Base-by-base conservation (phyloP, 2,888 invertebrate species). In the Drosophila parthenogenetica region DNA sequence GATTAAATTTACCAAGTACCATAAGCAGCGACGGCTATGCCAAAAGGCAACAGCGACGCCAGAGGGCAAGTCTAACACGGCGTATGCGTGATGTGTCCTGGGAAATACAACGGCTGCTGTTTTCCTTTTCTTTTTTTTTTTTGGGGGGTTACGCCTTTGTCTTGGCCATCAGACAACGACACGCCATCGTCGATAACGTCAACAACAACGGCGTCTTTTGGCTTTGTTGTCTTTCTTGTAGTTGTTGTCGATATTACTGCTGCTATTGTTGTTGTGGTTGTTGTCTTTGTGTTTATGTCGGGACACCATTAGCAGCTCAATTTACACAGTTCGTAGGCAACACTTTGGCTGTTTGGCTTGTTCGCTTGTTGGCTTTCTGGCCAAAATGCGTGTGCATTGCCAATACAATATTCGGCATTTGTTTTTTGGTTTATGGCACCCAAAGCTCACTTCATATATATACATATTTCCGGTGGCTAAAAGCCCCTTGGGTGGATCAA, bases 301-400 rank as follows among this genome's bases (percentile, higher is more conserved):
- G 53, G 43, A 19, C 39, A 69, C 84, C 82, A 85, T 85, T 85
- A 85, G 87, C 87, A 84, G 89, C 89, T 85, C 84, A 89, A 78
- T 85, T 89, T 85, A 87, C 84, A 72, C 65, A 79, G 68, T n/a
- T 19, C 53, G 64, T 69, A 60, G 67, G 46, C 73, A 49, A 57
- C 66, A 69, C 79, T 67, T 67, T 63, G 82, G 67, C 62, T 60
- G 46, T 25, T 46, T 45, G 19, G 7, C 22, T 11, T 10, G 14
- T n/a, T 25, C 22, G 22, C 22, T 22, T 22, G 29, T 29, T 49
- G 48, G 48, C 29, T 58, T 48, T 45, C 67, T 66, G 70, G 58
- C 65, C 62, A 64, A 64, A 35, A 50, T 55, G 51, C 63, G 51
- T 60, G 69, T 60, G 64, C 54, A 55, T 55, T 57, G 45, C 5